These are phyloP conservation scores for Tenthredo amoena DNA, from an alignment of 2,888 invertebrate genomes.

Conservation along the genomic window DNA sequence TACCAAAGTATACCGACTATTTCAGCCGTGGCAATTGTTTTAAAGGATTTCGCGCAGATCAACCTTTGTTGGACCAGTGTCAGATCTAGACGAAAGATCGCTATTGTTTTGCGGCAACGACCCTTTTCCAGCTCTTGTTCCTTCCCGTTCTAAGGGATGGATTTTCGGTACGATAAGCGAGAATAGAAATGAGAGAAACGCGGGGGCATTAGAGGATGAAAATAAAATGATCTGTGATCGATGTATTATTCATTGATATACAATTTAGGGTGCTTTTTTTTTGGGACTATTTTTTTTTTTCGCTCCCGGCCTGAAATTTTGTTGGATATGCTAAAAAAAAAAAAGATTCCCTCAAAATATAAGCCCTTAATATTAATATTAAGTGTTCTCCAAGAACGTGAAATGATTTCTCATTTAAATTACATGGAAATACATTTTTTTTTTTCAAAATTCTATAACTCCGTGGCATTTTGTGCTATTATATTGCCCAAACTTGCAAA, in stretches of 20 bases:
- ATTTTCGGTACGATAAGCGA: neutral
- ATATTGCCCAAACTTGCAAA: too few relatives aligned
- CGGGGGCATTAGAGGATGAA: neutral
- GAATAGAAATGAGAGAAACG: neutral
- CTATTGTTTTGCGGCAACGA: neutral
- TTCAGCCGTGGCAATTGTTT: conserved; percentile 5
- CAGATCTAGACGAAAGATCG: neutral
- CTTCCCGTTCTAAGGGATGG: neutral
- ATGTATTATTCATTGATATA: neutral
- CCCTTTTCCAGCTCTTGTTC: neutral
- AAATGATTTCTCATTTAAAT: too few relatives aligned
- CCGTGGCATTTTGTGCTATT: too few relatives aligned
- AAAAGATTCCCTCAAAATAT: too few relatives aligned
- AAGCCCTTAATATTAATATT: too few relatives aligned
- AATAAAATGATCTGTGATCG: neutral
- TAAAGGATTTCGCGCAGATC: neutral
- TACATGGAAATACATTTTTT: too few relatives aligned
- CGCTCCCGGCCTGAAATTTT: too few relatives aligned
- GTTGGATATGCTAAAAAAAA: too few relatives aligned
- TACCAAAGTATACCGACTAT: neutral
- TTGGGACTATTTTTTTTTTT: too few relatives aligned
- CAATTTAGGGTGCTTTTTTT: too few relatives aligned
- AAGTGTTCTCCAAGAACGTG: too few relatives aligned
- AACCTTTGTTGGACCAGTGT: neutral
- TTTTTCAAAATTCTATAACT: too few relatives aligned